These are phyloP conservation scores for Ophonus ardosiacus DNA, from an alignment of 2,888 invertebrate species.

Conservation along the genomic window DNA sequence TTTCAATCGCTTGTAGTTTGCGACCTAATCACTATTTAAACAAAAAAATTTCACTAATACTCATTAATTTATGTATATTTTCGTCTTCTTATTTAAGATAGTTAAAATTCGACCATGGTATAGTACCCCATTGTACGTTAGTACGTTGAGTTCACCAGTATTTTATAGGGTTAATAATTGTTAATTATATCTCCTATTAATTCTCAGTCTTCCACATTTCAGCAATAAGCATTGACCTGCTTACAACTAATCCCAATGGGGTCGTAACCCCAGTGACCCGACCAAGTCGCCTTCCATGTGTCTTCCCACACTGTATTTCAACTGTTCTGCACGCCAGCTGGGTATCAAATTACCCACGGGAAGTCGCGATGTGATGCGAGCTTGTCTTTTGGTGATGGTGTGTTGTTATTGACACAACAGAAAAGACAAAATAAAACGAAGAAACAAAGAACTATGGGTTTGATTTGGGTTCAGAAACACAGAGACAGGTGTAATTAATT, in stretches of 20 bases:
- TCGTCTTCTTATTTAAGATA: too few relatives aligned
- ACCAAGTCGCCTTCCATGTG: conserved; percentile 21
- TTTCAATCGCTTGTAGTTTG: too few relatives aligned
- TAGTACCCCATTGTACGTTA: too few relatives aligned
- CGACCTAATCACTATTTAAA: too few relatives aligned
- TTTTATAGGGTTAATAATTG: too few relatives aligned
- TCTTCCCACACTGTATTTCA: conserved; percentile 41
- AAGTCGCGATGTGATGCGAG: neutral
- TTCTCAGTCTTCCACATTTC: too few relatives aligned
- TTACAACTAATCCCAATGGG: conserved; percentile 30
- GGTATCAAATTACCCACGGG: conserved; percentile 39
- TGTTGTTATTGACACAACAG: neutral
- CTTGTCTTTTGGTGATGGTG: neutral
- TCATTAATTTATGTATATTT: too few relatives aligned
- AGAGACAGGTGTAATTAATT: neutral
- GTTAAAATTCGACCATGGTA: too few relatives aligned
- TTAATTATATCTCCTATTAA: too few relatives aligned
- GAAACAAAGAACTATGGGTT: neutral
- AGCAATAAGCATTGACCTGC: too few relatives aligned
- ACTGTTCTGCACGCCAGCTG: conserved; percentile 14
- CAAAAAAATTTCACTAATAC: too few relatives aligned
- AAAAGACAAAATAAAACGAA: neutral
- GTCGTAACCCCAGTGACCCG: conserved; percentile 48
- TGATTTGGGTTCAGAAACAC: neutral
- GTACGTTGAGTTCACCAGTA: too few relatives aligned